A percentile compares a stretch with the other conserved stretches of the same genome.
Conservation (phyloP, 2,888 invertebrate species). For the Drosophila robusta region DNA sequence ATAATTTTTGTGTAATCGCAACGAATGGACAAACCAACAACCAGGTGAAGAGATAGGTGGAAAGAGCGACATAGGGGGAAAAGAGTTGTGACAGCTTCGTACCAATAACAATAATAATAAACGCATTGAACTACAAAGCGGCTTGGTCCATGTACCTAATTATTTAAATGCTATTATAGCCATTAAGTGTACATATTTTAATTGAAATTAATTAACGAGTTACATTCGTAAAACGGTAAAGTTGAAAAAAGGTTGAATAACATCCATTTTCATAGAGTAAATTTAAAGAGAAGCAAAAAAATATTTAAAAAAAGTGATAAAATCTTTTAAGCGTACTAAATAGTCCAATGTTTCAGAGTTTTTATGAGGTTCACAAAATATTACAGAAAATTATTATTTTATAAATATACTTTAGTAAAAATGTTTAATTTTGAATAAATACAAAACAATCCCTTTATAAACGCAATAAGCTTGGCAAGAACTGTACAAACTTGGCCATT, state of each 20-base stretch:
- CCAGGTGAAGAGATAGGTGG: neutral
- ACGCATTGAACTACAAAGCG: constrained; percentile 25
- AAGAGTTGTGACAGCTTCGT: neutral
- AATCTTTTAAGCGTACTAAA: neutral
- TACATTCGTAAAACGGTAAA: constrained; percentile 27
- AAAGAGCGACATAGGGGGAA: neutral
- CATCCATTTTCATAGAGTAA: neutral
- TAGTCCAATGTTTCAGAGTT: neutral
- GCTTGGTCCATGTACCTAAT: constrained; percentile 60
- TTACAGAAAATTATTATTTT: neutral
- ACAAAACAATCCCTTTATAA: neutral
- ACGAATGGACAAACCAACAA: constrained; percentile 14
- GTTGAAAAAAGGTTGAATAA: neutral
- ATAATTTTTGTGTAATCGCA: constrained; percentile 34
- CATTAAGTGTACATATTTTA: constrained; percentile 61
- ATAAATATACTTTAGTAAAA: no score
- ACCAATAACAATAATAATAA: constrained; percentile 30
- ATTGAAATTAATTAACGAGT: constrained; percentile 71
- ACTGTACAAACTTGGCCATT: constrained; percentile 29
- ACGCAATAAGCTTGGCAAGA: neutral
- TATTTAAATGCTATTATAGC: constrained; percentile 68
- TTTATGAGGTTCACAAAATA: neutral
- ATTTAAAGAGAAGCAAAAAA: neutral
- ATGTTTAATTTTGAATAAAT: no score
- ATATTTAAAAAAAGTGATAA: neutral